These are phyloP conservation scores for Miltochrista miniata DNA, from an alignment of 2,888 invertebrate genomes.

Conservation along the genomic window DNA sequence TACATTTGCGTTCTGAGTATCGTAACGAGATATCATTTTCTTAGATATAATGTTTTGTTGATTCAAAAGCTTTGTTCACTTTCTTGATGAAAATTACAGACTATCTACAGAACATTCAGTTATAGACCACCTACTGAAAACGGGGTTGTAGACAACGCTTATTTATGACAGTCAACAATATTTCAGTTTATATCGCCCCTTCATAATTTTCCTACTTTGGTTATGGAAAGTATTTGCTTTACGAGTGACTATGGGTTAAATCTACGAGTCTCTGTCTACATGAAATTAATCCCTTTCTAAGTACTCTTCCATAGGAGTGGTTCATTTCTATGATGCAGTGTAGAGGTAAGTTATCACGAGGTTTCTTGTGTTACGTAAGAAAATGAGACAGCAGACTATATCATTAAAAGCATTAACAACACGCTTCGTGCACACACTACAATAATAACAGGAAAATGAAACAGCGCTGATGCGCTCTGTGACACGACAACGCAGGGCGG, in stretches of 20 bases:
- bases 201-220: no score
- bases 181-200: no score
- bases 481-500: no score
- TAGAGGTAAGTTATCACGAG: background rate
- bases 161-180: no score
- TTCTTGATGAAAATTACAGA: background rate
- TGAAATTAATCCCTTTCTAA: background rate
- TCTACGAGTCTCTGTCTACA: no score
- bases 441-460: no score
- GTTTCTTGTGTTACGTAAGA: background rate
- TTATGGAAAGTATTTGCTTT: no score
- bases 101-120: background rate
- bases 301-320: background rate
- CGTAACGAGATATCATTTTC: slow-evolving; percentile 1
- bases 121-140: no score
- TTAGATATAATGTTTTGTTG: slow-evolving; percentile 1
- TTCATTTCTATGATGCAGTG: background rate
- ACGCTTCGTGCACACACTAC: background rate
- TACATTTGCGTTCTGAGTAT: background rate
- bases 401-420: slow-evolving; percentile 7
- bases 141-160: no score
- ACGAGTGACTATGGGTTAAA: no score
- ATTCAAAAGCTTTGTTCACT: background rate
- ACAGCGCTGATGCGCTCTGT: background rate
- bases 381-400: background rate